Evolutionary conservation across 2,797 vertebrate species (phyloP), one percentile per base, ranked within the genome.

Genomic region (Trachurus trachurus): DNA sequence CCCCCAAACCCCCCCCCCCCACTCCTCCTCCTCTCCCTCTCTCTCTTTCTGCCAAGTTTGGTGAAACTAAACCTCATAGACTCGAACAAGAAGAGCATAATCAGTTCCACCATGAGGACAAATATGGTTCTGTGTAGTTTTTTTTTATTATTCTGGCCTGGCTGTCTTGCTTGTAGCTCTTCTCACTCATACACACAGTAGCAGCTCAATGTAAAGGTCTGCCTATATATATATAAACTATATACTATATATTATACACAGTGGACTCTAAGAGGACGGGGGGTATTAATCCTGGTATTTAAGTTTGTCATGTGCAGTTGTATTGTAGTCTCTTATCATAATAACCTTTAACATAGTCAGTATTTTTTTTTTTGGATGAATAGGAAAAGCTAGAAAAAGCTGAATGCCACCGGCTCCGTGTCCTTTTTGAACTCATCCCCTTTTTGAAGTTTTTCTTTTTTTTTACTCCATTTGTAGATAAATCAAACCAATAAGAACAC

Each of bases 111-210:
- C 91, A 89, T 86, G 59, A 74, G 63, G 90, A 92, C 87, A 90
- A 89, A 90, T 39, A 76, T 84, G 91, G 80, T 91, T 93, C 93
- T 84, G 63, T 65, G 89, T 89, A 92, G 93, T 83, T 75, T 89
- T 90, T 26, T 26, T 1, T 26, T 26, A 26, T 93, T 86, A 76
- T 89, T 93, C 92, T 91, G 84, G 85, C 92, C 91, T 90, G 86
- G 87, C 92, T 91, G 86, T 87, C 87, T 85, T 93, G 88, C 89
- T 92, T 92, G 83, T 92, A 87, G 90, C 89, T 87, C 78, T 80
- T 84, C 76, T 92, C 87, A 89, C 85, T 91, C 88, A 90, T 84
- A 26, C 26, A 26, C 26, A 86, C 76, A 91, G 88, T 83, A 16
- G 78, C 90, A 92, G 88, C 85, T 87, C 86, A 92, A 90, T 92